phyloP scores from a whole-genome alignment of 2,797 vertebrate species.

The Fundulus diaphanus region DNA sequence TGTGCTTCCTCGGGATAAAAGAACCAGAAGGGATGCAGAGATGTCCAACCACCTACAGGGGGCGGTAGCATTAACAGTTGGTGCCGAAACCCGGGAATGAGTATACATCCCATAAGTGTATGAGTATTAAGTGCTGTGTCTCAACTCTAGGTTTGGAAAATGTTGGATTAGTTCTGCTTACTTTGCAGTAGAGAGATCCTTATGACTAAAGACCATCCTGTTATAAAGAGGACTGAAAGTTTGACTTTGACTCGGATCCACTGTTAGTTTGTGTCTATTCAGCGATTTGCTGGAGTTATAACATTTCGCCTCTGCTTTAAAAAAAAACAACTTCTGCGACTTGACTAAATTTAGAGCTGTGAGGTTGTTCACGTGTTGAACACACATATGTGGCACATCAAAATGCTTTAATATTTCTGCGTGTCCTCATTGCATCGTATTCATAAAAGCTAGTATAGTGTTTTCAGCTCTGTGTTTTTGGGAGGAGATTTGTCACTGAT shows the following conservation, averaged over 20 bases:
- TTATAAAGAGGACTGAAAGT: neutral
- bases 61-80: too few relatives aligned
- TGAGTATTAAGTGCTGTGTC: neutral
- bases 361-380: neutral
- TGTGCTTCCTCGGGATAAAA: too few relatives aligned
- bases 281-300: neutral
- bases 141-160: neutral
- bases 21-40: too few relatives aligned
- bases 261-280: neutral
- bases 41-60: too few relatives aligned
- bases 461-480: slow-evolving; percentile 52
- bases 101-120: too few relatives aligned
- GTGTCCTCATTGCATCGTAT: slow-evolving; percentile 52
- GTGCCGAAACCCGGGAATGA: too few relatives aligned
- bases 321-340: too few relatives aligned
- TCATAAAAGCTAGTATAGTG: slow-evolving; percentile 43
- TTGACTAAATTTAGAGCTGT: slow-evolving; percentile 14
- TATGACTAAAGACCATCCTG: neutral
- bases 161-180: neutral
- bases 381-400: too few relatives aligned
- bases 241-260: neutral
- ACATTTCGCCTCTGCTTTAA: neutral
- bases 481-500: slow-evolving; percentile 67
- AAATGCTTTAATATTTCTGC: neutral
- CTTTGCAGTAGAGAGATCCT: neutral